A percentile compares a stretch with the other conserved stretches of the same genome.
Evolutionary conservation across 1,140 invertebrate genomes (phyloP).

Genomic region (Uloborus diversus): DNA sequence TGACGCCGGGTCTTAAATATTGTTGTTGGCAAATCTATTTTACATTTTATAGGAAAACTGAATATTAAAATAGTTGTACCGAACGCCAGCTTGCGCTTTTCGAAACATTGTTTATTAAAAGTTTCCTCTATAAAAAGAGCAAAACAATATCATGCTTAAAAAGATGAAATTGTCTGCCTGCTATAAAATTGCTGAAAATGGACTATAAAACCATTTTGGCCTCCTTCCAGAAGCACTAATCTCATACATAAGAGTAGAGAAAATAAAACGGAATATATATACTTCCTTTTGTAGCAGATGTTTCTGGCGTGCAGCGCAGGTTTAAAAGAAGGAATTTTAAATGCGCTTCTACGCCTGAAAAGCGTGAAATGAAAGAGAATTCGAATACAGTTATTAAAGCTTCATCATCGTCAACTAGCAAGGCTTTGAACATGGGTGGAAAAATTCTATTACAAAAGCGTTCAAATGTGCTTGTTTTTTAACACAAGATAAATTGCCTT

Average conservation of each 20-base stretch:
- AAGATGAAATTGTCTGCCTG: not conserved
- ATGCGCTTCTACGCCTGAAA: not conserved
- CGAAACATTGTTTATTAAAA: no score
- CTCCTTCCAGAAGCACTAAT: not conserved
- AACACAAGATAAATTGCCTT: not conserved
- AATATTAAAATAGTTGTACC: no score
- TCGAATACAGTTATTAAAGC: not conserved
- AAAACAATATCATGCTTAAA: no score
- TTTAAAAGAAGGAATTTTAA: not conserved
- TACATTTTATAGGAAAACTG: no score
- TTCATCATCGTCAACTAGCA: not conserved
- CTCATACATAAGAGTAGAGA: not conserved
- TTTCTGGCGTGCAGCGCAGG: not conserved
- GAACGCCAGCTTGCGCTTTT: no score
- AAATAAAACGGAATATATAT: not conserved
- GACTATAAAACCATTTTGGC: constrained; percentile 12
- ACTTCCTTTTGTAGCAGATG: not conserved
- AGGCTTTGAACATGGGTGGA: not conserved
- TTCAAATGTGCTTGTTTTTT: not conserved
- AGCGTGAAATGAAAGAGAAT: not conserved
- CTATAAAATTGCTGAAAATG: constrained; percentile 2
- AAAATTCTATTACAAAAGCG: not conserved
- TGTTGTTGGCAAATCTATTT: no score
- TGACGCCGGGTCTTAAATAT: no score
- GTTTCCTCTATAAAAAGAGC: no score